Conservation (phyloP, 2,888 invertebrate genomes). For the Ophraella communa region DNA sequence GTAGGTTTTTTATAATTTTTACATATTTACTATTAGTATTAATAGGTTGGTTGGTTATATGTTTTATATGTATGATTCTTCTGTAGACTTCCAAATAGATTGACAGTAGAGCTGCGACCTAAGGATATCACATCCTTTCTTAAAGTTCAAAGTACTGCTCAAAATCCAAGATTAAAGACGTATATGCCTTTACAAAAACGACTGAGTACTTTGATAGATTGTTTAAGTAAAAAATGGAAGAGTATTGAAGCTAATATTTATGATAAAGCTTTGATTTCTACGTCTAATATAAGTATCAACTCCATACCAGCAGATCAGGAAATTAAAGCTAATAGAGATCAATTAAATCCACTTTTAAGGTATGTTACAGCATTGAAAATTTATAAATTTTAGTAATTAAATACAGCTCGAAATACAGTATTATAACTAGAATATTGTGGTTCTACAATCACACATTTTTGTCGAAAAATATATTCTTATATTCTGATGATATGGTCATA, state of each 20-base stretch:
- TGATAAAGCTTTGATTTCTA: conserved; percentile 50
- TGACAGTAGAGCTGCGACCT: conserved; percentile 78
- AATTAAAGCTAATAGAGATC: conserved; percentile 42
- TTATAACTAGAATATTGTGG: no score
- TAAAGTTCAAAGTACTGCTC: conserved; percentile 83
- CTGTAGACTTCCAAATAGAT: conserved; percentile 70
- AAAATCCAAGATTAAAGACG: conserved; percentile 78
- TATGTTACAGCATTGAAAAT: no score
- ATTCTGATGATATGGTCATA: no score
- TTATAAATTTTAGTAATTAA: not conserved
- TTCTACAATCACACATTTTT: no score
- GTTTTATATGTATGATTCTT: not conserved
- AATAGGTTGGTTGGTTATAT: no score
- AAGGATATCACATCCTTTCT: conserved; percentile 81
- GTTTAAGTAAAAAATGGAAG: conserved; percentile 80
- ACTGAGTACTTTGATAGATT: conserved; percentile 73
- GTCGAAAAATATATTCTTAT: no score
- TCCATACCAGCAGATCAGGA: conserved; percentile 45
- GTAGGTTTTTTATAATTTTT: no score
- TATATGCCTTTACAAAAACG: conserved; percentile 77
- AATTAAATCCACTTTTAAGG: conserved; percentile 47
- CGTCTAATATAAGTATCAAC: conserved; percentile 43
- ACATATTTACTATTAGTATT: no score
- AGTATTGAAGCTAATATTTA: conserved; percentile 55
- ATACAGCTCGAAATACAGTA: no score